These are phyloP conservation scores for Protula sp. DNA, from an alignment of 2,888 invertebrate species.

Conservation along the genomic window DNA sequence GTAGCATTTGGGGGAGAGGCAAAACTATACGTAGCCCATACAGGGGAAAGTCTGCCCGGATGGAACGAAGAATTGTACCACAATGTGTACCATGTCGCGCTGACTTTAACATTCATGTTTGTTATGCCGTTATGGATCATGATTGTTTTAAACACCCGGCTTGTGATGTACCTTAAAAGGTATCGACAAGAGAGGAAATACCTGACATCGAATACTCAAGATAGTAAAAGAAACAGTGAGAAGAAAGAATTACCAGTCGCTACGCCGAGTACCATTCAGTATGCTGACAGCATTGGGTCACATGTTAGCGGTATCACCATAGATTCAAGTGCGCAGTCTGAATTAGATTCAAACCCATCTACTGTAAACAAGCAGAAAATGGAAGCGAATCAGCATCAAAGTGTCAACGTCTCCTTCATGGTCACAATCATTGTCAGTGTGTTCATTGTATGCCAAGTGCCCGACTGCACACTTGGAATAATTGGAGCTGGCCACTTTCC, in stretches of 20 bases:
- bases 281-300: too few relatives aligned
- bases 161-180: slow-evolving; percentile 1
- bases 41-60: background rate
- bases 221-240: too few relatives aligned
- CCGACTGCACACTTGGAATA: slow-evolving; percentile 9
- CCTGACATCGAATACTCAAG: too few relatives aligned
- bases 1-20: background rate
- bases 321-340: too few relatives aligned
- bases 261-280: too few relatives aligned
- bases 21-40: slow-evolving; percentile 5
- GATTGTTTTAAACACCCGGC: slow-evolving; percentile 3
- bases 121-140: slow-evolving; percentile 7
- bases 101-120: slow-evolving; percentile 9
- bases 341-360: too few relatives aligned
- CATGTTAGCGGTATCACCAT: too few relatives aligned
- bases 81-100: slow-evolving; percentile 10
- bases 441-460: slow-evolving; percentile 12
- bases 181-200: background rate
- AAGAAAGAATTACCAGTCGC: too few relatives aligned
- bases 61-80: slow-evolving; percentile 9
- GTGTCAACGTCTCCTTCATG: slow-evolving; percentile 6
- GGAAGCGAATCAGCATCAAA: background rate
- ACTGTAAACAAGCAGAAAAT: background rate
- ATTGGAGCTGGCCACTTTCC: slow-evolving; percentile 5
- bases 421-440: slow-evolving; percentile 10